These are phyloP conservation scores for Drosophila buzzatii DNA, from an alignment of 2,888 invertebrate species.

Conservation along the genomic window DNA sequence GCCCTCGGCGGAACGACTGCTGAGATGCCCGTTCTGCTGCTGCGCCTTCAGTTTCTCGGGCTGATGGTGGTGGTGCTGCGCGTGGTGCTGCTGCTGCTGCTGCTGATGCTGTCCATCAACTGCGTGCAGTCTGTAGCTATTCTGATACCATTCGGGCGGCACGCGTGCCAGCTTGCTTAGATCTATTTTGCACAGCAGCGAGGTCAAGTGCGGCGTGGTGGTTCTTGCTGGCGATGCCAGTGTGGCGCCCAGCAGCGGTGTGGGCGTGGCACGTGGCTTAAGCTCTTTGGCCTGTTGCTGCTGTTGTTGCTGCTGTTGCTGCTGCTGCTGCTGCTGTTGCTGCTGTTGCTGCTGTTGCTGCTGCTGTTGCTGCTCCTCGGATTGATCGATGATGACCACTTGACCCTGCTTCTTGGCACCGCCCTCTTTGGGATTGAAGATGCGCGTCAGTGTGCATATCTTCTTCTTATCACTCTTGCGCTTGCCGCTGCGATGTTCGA, in stretches of 20 bases:
- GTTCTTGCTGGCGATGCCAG: conserved; percentile 63
- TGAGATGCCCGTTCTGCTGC: conserved; percentile 75
- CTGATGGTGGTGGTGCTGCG: conserved; percentile 46
- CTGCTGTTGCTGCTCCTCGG: conserved; percentile 85
- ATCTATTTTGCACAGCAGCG: conserved; percentile 84
- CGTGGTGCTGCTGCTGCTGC: conserved; percentile 29
- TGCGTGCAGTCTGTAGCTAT: conserved; percentile 72
- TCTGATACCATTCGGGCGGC: conserved; percentile 80
- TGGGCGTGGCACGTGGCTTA: conserved; percentile 78
- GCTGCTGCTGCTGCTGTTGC: conserved; percentile 53
- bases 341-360: conserved; percentile 71
- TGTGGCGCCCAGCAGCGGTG: conserved; percentile 61
- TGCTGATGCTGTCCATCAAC: conserved; percentile 42
- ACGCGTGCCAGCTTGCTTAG: conserved; percentile 80
- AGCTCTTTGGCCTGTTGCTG: conserved; percentile 51
- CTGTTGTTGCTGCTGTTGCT: conserved; percentile 44
- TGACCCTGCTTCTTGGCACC: conserved; percentile 91
- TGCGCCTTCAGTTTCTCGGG: conserved; percentile 52
- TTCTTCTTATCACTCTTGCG: conserved; percentile 89
- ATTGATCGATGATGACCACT: conserved; percentile 89
- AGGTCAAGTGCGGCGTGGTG: conserved; percentile 67
- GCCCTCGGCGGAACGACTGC: conserved; percentile 71
- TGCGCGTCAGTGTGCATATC: conserved; percentile 88
- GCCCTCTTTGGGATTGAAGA: conserved; percentile 90
- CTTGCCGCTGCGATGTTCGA: conserved; percentile 66